Percentiles rank a stretch among this genome's conserved stretches.
Evolutionary conservation across 2,113 vertebrate genomes (phyloP).

Genomic region (Cyphomyrus discorhynchus): DNA sequence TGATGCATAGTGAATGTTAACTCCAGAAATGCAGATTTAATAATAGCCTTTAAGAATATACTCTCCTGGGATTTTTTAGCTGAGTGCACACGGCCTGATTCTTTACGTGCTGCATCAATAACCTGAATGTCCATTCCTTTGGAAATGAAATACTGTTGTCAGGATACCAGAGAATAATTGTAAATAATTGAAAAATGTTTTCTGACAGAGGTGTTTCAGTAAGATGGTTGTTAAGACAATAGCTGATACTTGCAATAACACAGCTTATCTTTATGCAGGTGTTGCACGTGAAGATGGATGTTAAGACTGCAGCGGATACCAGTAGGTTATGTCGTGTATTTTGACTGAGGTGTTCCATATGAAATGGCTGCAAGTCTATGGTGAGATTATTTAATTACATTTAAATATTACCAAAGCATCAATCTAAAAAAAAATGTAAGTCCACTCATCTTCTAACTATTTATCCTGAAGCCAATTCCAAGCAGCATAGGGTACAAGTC

Average conservation of each 20-base stretch:
- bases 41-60: constrained; percentile 15
- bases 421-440: not conserved
- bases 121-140: not conserved
- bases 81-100: constrained; percentile 17
- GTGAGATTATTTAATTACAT: not conserved
- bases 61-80: not conserved
- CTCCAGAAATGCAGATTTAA: constrained; percentile 23
- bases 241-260: not conserved
- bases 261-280: not conserved
- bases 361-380: not conserved
- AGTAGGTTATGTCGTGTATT: not conserved
- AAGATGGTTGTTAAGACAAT: not conserved
- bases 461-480: not conserved
- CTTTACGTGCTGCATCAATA: constrained; percentile 5
- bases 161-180: not conserved
- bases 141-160: not conserved
- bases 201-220: not conserved
- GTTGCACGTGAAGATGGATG: not conserved
- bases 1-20: not conserved
- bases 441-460: not conserved
- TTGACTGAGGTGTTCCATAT: not conserved
- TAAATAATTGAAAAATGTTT: not conserved
- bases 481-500: not conserved
- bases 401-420: not conserved
- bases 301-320: not conserved